Evolutionary conservation across 2,113 vertebrate species (phyloP), one percentile per base, ranked within the genome.

Genomic region (Zeus faber): DNA sequence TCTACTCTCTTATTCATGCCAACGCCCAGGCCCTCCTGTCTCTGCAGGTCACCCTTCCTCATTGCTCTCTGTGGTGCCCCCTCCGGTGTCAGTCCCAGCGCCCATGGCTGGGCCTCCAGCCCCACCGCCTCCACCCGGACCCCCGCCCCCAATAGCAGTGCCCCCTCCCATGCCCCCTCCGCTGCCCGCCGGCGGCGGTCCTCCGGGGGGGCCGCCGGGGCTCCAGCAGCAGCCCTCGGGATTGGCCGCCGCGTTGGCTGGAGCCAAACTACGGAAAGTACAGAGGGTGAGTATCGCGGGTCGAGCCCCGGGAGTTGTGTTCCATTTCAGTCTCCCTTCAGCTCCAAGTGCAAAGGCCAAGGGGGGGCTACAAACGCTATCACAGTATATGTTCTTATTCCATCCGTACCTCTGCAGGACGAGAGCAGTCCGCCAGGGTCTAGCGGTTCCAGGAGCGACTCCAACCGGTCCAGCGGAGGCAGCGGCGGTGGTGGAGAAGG

Each of bases 181-280:
- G 0, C 85, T 96, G 77, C 95, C 95, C 0, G 76, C 81, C 0
- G 88, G 93, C 0, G 89, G 86, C 2, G 87, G 91, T 23, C 88
- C 88, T 40, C 90, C 88, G 1, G 57, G 80, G 37, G 85, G 77
- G 14, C 81, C 86, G 1, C 93, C 93, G 0, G 94, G 94, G 29
- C 77, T 86, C 66, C 78, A 82, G 62, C 74, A 68, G n/a, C 82
- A 84, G 70, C 93, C 95, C 69, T 93, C 95, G 4, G 96, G 96
- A 65, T 90, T 99, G 39, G 96, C 96, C 1, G 96, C 96, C 0
- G 96, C 96, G 17, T 84, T 99, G 84, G 96, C 97, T 31, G 95
- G 96, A 81, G 97, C 97, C 86, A 99, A 99, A 89, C 90, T 99
- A 47, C 93, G 97, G 53, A 94, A 93, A 91, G 95, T 96, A 7